Base-by-base conservation (phyloP, 2,888 invertebrate genomes). In the Punctoribates punctum region DNA sequence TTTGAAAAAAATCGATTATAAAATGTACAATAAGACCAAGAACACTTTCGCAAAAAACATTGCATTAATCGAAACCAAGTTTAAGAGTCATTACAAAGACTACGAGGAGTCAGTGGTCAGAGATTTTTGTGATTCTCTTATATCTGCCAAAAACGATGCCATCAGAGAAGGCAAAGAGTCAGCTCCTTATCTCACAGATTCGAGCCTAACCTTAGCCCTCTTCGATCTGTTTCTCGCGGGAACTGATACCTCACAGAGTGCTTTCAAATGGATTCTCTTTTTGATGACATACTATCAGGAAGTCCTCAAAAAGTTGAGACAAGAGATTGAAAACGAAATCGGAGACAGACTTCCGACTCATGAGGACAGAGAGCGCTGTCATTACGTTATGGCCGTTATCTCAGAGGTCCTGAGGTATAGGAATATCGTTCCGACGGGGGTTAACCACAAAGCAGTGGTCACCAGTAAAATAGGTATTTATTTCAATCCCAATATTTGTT, bases 61-160 rank as follows among this genome's bases (percentile, higher is more conserved):
- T 13, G 42, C 4, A 13, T 42, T 42, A 42, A 13, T 11, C 1
- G 11, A 42, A 42, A 13, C 6, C 13, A 42, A 42, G 11, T 42
- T 42, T 42, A 5, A 42, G 51, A 51, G 20, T n/a, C 20, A 20
- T 17, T 51, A 17, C n/a, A 17, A 51, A 51, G 51, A 51, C 51
- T 51, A 51, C 20, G 20, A 51, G n/a, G 51, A 51, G 51, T 51
- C 51, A 20, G 20, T 51, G 5, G n/a, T 51, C 51, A 51, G 51
- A 51, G 51, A 51, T n/a, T 51, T 51, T 51, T 51, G 62, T 15
- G 62, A 62, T 62, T 1, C 62, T 25, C 27, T 62, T 17, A 62
- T 62, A 4, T 6, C 62, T 6, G 62, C 62, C 13, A 62, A 62
- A 62, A 27, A 62, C 17, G 62, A 62, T 23, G 62, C 62, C 0